phyloP scores from a whole-genome alignment of 2,113 vertebrate species.

The Ancistrus triradiatus region DNA sequence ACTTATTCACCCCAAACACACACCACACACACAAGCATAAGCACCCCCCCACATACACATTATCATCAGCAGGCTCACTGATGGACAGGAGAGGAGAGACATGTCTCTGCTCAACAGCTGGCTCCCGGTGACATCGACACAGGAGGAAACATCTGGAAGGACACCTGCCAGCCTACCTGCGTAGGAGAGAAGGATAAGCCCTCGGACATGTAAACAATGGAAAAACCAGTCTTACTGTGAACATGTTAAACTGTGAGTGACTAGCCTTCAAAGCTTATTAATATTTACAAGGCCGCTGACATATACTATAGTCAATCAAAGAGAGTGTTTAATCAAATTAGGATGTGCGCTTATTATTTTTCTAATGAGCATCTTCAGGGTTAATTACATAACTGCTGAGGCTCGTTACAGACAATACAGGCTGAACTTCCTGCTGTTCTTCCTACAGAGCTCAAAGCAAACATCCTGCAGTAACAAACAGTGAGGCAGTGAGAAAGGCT shows the following conservation, averaged over 20 bases:
- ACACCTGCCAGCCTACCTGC: conserved; percentile 47
- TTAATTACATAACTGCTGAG: conserved; percentile 13
- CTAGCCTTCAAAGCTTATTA: conserved; percentile 19
- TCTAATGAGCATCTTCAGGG: background rate
- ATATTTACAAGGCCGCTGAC: conserved; percentile 15
- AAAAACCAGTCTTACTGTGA: background rate
- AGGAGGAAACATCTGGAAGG: conserved; percentile 50
- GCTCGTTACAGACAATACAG: background rate
- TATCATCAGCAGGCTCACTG: conserved; percentile 46
- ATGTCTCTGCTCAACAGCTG: conserved; percentile 40
- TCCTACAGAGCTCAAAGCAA: conserved; percentile 14
- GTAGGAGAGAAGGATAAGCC: conserved; percentile 12
- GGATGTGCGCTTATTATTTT: conserved; percentile 14
- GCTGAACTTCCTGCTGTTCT: background rate
- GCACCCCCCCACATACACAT: conserved; percentile 20
- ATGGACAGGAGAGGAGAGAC: conserved; percentile 50
- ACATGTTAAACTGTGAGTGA: conserved; percentile 6
- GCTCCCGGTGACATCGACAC: conserved; percentile 40
- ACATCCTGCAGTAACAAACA: background rate
- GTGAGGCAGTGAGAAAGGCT: too few species aligned
- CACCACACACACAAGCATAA: too few species aligned
- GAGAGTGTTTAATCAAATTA: conserved; percentile 12
- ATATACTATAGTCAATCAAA: background rate
- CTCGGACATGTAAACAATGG: conserved; percentile 12
- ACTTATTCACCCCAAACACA: too few species aligned